Base-by-base conservation (phyloP, 1,140 invertebrate species). In the Tetraneura akinire region DNA sequence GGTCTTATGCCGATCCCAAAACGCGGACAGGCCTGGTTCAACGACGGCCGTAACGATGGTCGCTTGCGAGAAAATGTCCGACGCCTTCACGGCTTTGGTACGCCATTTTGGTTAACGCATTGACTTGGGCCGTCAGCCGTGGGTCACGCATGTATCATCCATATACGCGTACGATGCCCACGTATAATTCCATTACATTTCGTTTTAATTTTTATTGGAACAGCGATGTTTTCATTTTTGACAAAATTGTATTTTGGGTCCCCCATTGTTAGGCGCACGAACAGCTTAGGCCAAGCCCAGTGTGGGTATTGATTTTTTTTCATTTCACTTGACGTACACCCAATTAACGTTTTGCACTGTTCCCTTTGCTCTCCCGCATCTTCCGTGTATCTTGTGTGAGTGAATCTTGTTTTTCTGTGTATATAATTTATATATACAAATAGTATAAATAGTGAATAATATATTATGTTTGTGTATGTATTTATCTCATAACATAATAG, bases 241-340 rank as follows among this genome's bases (percentile, higher is more conserved):
- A 10, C 26, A 3, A 60, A 57, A 21, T n/a, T 16, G 26, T 53
- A 53, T 5, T 13, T 8, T 13, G 73, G 29, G 26, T 51, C 26
- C 0, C 29, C 32, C 32, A 21, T 57, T 37, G 73, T 76, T 76
- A 21, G 1, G 14, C 13, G 66, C 42, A n/a, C 16, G 21, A 68
- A 76, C 53, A 47, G 51, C 51, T 32, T 57, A 14, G 51, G 71
- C 71, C 73, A 76, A 76, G 29, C 73, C 73, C 32, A 47, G 42
- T 42, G 73, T 26, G n/a, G 51, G 73, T 76, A 76, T 76, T 76
- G 73, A 76, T 76, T 76, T 74, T 71, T 55, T 53, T 55, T 55
- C 26, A 18, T 55, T n/a, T 37, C 32, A 5, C 71, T 74, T 55
- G 4, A 29, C 18, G 11, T 42, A 21, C 51, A 37, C 3, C 18